Evolutionary conservation across 2,888 invertebrate species (phyloP).

Genomic region (Drosophila silvestris): DNA sequence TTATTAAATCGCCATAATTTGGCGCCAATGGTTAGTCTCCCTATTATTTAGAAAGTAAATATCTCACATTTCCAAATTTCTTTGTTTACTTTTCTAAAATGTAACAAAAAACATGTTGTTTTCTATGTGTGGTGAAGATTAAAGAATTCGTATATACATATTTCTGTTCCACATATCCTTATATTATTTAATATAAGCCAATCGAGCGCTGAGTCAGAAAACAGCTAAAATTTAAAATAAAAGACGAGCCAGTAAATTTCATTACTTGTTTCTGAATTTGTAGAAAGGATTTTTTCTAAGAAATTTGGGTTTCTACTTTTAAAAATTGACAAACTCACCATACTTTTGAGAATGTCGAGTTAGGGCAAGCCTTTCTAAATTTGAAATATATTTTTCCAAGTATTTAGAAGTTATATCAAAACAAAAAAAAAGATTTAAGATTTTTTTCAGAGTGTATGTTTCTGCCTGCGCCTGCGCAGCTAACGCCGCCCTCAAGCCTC

Average conservation of each 20-base stretch:
- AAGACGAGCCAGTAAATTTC: too few species aligned
- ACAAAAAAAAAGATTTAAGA: not conserved
- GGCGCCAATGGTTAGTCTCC: not conserved
- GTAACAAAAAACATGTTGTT: not conserved
- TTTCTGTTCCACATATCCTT: not conserved
- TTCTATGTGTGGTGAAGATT: not conserved
- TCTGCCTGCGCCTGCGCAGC: slow-evolving; percentile 48
- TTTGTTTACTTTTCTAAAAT: too few species aligned
- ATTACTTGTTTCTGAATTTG: too few species aligned
- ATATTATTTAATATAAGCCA: too few species aligned
- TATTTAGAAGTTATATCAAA: too few species aligned
- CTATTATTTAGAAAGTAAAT: not conserved
- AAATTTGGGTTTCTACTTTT: not conserved
- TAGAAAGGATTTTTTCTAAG: too few species aligned
- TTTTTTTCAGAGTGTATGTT: slow-evolving; percentile 10
- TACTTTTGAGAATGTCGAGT: not conserved
- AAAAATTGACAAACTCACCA: not conserved
- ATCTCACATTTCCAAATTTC: not conserved
- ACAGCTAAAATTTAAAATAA: too few species aligned
- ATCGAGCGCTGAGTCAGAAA: too few species aligned
- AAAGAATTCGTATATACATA: not conserved
- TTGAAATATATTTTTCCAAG: not conserved
- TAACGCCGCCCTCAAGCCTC: slow-evolving; percentile 36
- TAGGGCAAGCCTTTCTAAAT: too few species aligned
- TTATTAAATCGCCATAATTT: not conserved